Conservation (phyloP, 2,113 vertebrate genomes). For the Gymnogyps californianus region DNA sequence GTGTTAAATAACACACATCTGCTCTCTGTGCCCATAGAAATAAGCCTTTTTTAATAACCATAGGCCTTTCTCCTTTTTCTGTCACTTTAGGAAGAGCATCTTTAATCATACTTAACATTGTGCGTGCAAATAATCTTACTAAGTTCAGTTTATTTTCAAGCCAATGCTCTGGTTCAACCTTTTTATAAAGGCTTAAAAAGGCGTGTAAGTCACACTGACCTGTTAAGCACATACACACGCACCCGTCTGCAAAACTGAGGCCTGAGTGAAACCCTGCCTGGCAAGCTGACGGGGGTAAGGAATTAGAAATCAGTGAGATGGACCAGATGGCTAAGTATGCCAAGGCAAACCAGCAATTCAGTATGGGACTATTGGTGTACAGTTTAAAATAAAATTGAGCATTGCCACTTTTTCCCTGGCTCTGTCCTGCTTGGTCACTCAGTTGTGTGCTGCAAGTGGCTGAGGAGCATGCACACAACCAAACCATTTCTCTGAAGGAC, state of each 20-base stretch:
- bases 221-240: neutral
- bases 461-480: neutral
- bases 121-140: accelerated
- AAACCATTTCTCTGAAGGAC: neutral
- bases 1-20: neutral
- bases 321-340: neutral
- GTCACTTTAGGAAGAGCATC: neutral
- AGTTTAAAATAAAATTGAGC: neutral
- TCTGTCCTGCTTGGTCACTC: neutral
- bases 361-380: neutral
- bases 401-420: neutral
- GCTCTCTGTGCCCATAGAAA: neutral
- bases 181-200: neutral
- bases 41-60: neutral
- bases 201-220: neutral
- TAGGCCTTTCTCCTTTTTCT: neutral
- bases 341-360: neutral
- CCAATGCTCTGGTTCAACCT: neutral
- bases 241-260: neutral
- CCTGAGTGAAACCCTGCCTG: neutral
- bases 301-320: neutral
- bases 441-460: neutral
- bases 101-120: neutral
- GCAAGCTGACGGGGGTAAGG: neutral
- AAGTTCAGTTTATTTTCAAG: neutral